These are phyloP conservation scores for Melipona beecheii DNA, from an alignment of 2,888 invertebrate species.

Conservation along the genomic window DNA sequence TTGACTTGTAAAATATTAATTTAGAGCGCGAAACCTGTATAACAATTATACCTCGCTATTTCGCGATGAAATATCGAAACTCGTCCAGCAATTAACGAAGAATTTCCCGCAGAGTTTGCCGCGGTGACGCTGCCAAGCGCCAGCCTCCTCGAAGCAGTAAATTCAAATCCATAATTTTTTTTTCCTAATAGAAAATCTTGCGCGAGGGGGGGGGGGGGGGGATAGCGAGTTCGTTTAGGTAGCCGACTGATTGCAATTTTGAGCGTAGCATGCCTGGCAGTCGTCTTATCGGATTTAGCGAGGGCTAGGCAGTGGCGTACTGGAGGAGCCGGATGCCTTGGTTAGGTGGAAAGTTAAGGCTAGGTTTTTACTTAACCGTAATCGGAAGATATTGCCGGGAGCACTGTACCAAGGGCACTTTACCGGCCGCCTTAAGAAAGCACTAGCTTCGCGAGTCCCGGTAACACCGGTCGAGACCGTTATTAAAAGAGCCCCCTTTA, in stretches of 20 bases:
- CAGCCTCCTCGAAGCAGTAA: neutral
- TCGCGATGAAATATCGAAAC: neutral
- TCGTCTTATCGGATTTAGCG: slow-evolving; percentile 73
- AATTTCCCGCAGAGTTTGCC: neutral
- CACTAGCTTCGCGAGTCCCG: slow-evolving; percentile 76
- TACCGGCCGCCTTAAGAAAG: slow-evolving; percentile 82
- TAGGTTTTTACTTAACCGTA: slow-evolving; percentile 83
- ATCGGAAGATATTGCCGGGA: slow-evolving; percentile 84
- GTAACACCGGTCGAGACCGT: slow-evolving; percentile 78
- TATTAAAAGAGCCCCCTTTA: slow-evolving; percentile 83
- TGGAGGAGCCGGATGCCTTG: slow-evolving; percentile 66
- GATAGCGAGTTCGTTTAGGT: slow-evolving; percentile 66
- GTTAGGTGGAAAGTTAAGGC: slow-evolving; percentile 76
- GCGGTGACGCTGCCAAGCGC: neutral
- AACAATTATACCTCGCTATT: neutral
- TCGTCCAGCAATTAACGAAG: neutral
- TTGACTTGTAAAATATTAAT: too few relatives aligned
- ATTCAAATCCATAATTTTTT: slow-evolving; percentile 10
- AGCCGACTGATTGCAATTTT: slow-evolving; percentile 79
- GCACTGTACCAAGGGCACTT: slow-evolving; percentile 83
- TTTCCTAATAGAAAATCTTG: slow-evolving; percentile 43
- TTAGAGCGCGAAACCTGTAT: neutral
- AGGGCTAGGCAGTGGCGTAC: slow-evolving; percentile 52
- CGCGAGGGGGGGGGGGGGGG: slow-evolving; percentile 42
- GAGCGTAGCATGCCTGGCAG: slow-evolving; percentile 67